Conservation (phyloP, 2,797 vertebrate species). For the Coregonus ussuriensis region DNA sequence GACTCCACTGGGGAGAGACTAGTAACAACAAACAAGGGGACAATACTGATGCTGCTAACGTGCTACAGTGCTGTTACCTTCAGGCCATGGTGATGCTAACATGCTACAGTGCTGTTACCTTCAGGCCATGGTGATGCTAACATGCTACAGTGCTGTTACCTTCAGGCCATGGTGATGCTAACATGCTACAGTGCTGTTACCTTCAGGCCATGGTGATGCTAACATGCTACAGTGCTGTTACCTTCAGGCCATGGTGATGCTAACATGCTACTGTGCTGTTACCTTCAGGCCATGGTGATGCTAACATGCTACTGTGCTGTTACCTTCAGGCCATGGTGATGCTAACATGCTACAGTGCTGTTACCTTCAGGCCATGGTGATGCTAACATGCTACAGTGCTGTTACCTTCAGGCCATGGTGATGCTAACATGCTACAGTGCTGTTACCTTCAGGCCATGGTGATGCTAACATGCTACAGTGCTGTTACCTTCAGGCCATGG, state of each 20-base stretch:
- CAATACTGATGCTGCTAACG: not conserved
- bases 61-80: not conserved
- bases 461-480: not conserved
- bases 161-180: not conserved
- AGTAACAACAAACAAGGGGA: not conserved
- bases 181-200: not conserved
- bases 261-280: conserved; percentile 35
- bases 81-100: not conserved
- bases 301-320: conserved; percentile 39
- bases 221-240: too few species aligned
- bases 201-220: conserved; percentile 87
- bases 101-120: not conserved
- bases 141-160: too few species aligned
- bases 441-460: too few species aligned
- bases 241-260: conserved; percentile 85
- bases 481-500: conserved; percentile 13
- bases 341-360: conserved; percentile 45
- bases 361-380: too few species aligned
- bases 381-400: too few species aligned
- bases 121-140: not conserved
- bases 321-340: conserved; percentile 84
- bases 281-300: conserved; percentile 84
- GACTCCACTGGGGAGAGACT: not conserved
- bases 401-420: too few species aligned
- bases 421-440: too few species aligned